Evolutionary conservation across 2,888 invertebrate genomes (phyloP), one percentile per base, ranked within the genome.

Genomic region (Odontothrips loti): DNA sequence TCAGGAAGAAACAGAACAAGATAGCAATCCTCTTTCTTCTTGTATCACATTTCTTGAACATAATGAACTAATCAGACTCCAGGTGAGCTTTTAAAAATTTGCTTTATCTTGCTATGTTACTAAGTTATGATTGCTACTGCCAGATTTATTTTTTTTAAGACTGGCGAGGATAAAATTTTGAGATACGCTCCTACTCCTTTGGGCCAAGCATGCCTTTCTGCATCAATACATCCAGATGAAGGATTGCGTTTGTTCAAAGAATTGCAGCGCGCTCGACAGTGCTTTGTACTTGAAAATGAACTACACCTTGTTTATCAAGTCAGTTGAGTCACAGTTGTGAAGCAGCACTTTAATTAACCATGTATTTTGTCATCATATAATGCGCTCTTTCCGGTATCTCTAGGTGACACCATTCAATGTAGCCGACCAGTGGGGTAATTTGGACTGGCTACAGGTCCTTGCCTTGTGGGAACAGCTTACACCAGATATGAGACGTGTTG

Each of bases 221-320:
- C 98, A 0, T 95, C 97, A 0, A 92, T 99, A 88, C 93, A 96
- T n/a, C 98, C 99, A 0, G 94, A 95, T 86, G 97, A 99, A 87
- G 98, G 96, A 0, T 89, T 98, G 12, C 91, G 93, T 27, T 90
- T 99, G 78, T 96, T 98, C 86, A 91, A 93, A 83, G 99, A 99
- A 87, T 87, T 99, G 47, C 94, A 96, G 87, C 94, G 93, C 87
- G 97, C 98, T 0, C 90, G 97, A 12, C 93, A 94, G 85, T 94
- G 95, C 86, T 93, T 99, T 86, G 97, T 97, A 0, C 88, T 99
- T 17, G 97, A 98, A 86, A 96, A 95, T 81, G 99, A 99, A 85
- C 90, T 99, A 3, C 99, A 99, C 88, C 91, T 98, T 75, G 92
- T 99, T 80, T 99, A 98, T 87, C 89, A 97, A 85, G 98, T 98